Evolutionary conservation across 1,140 invertebrate species (phyloP), one percentile per base, ranked within the genome.

Genomic region (Pectinophora gossypiella): DNA sequence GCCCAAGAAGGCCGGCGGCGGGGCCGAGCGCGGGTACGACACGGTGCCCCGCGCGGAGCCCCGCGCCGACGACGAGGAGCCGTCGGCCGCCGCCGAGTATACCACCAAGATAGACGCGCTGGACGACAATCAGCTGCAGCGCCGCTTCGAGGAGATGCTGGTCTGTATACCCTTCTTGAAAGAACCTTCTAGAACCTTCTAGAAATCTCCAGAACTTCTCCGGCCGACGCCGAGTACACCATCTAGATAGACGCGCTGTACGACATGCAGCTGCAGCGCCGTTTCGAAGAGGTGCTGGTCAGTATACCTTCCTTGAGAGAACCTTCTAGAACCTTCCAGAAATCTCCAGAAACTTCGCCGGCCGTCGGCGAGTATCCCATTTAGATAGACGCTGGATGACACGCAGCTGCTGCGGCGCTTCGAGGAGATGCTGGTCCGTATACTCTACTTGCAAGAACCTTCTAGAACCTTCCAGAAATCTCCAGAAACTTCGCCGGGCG

Each of bases 221-320:
- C 73, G 15, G 64, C 62, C 2, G 62, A 64, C 18, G 89, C 93
- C 59, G 92, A 94, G 71, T 90, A 91, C 54, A 91, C 91, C 48
- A 91, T 91, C 61, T 90, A 92, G 61, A 90, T 93, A 45, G 90
- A 92, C 59, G 89, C 88, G 45, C 90, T 96, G 69, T 91, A 93
- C 50, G 94, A 95, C 46, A 90, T 91, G 35, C 92, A 94, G 59
- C 89, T 96, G 38, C 92, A 94, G 65, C 88, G 91, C 22, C 91
- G 91, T 55, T 96, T 96, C 73, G 94, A 96, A 74, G 91, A 94
- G 68, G 93, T 97, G 92, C 83, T 97, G 88, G 95, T 88, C n/a
- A n/a, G n/a, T n/a, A n/a, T n/a, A n/a, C n/a, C n/a, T n/a, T n/a
- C n/a, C n/a, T n/a, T n/a, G n/a, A n/a, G n/a, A n/a, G n/a, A n/a